Evolutionary conservation across 2,113 vertebrate species (phyloP), one percentile per base, ranked within the genome.

Genomic region (Pleuronectes platessa): DNA sequence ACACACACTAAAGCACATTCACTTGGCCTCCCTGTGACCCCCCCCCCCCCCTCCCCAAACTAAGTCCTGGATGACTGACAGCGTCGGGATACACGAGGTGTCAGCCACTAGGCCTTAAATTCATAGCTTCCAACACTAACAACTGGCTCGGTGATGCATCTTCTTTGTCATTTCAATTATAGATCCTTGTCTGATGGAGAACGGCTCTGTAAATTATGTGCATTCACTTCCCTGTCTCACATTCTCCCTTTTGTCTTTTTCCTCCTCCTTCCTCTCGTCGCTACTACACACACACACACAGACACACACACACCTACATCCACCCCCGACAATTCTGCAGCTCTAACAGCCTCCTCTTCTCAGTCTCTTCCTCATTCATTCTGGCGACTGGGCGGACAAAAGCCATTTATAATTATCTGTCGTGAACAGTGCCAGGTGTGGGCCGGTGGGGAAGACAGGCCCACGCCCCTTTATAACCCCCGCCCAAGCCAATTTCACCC

Each of bases 101-200:
- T 92, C 89, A 71, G 83, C 75, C 76, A 74, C 68, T 74, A 47
- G 75, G 68, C 62, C 78, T 67, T 24, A 86, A 93, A 93, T 93
- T 92, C 92, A 93, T 85, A 55, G 88, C 88, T 90, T 88, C 85
- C 78, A 89, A 90, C 81, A 81, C 89, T 85, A 92, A 92, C 90
- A 86, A 88, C 84, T 26, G 81, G 66, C 86, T 81, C 1, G 58
- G 88, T 79, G 78, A 93, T 95, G 92, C 90, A 92, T 94, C 93
- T 95, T 94, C 86, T 94, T 93, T 95, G 94, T 94, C 94, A 94
- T 92, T 95, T 95, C 93, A 94, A 95, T 95, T 95, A 94, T 85
- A 94, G 94, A 94, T 94, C 90, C 91, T 86, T 88, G 90, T 93
- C 92, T 91, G 90, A 93, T 86, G 89, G 86, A 79, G 83, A 91